Evolutionary conservation across 2,113 vertebrate species (phyloP).

Genomic region (Apistogramma diplotaenia): DNA sequence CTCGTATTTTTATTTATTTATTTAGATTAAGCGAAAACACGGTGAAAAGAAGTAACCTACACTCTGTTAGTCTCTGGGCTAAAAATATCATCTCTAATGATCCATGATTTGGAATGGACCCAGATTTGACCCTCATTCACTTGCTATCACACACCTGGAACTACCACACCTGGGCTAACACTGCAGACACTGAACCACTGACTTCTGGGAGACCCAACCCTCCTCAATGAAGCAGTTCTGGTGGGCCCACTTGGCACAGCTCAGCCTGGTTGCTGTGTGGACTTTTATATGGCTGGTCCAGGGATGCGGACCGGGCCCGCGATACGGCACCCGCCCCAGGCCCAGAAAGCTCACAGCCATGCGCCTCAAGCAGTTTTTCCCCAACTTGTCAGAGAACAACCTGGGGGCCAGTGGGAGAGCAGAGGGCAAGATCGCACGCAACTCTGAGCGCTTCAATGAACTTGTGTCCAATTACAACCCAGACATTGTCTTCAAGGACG

Average conservation of each 20-base stretch:
- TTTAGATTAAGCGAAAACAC: background rate
- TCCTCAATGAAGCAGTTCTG: conserved; percentile 78
- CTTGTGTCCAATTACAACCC: conserved; percentile 98
- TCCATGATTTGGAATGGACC: conserved; percentile 68
- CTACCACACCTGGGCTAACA: conserved; percentile 33
- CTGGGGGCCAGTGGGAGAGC: conserved; percentile 94
- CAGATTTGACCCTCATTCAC: conserved; percentile 51
- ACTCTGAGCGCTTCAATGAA: conserved; percentile 93
- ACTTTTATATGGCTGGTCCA: conserved; percentile 78
- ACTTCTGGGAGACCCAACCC: conserved; percentile 57
- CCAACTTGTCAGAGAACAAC: conserved; percentile 97
- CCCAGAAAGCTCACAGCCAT: conserved; percentile 88
- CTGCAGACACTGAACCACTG: conserved; percentile 53
- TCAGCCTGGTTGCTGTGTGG: conserved; percentile 78
- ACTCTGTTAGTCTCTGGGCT: background rate
- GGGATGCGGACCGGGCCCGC: conserved; percentile 88
- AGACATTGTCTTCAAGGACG: conserved; percentile 98
- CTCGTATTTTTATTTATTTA: too few species aligned
- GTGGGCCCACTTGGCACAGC: conserved; percentile 72
- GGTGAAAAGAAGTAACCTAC: background rate
- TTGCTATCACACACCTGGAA: conserved; percentile 63
- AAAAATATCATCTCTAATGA: background rate
- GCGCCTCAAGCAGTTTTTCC: conserved; percentile 90
- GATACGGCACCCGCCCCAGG: conserved; percentile 83
- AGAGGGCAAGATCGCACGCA: conserved; percentile 92